phyloP scores from a whole-genome alignment of 2,113 vertebrate genomes.

The Syngnathus floridae region DNA sequence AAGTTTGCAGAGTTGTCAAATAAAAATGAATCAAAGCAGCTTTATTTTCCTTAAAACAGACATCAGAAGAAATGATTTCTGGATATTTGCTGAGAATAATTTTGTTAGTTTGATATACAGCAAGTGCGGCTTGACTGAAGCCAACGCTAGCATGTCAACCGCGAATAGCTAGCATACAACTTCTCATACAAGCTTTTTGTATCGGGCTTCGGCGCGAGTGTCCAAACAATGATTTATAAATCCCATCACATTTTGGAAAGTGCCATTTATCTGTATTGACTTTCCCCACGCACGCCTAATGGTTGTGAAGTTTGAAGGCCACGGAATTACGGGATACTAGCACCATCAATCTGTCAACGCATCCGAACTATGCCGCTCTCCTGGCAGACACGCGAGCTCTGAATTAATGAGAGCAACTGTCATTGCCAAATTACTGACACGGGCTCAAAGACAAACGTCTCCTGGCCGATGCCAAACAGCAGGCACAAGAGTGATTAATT shows the following conservation, averaged over 20 bases:
- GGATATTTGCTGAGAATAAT: constrained; percentile 12
- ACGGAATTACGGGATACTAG: constrained; percentile 48
- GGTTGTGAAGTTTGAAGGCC: constrained; percentile 48
- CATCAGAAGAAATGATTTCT: background rate
- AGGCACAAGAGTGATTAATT: constrained; percentile 55
- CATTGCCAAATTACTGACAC: constrained; percentile 68
- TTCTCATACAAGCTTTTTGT: background rate
- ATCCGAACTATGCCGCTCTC: constrained; percentile 55
- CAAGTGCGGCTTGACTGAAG: constrained; percentile 31
- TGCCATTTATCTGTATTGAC: constrained; percentile 42
- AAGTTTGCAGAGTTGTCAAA: constrained; percentile 34
- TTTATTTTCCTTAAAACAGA: background rate
- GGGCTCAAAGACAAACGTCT: constrained; percentile 66
- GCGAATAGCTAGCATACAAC: background rate
- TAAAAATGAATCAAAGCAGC: constrained; percentile 27
- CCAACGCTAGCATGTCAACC: constrained; percentile 1
- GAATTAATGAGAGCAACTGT: constrained; percentile 67
- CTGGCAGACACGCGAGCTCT: constrained; percentile 54
- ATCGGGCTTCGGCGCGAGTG: background rate
- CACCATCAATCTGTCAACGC: constrained; percentile 59
- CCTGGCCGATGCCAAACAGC: constrained; percentile 49
- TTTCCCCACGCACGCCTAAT: constrained; percentile 46
- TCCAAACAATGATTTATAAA: constrained; percentile 22
- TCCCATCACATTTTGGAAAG: constrained; percentile 29
- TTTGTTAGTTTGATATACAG: constrained; percentile 30